A percentile compares a stretch with the other conserved stretches of the same genome.
Evolutionary conservation across 2,113 vertebrate species (phyloP).

Genomic region (Embiotoca jacksoni): DNA sequence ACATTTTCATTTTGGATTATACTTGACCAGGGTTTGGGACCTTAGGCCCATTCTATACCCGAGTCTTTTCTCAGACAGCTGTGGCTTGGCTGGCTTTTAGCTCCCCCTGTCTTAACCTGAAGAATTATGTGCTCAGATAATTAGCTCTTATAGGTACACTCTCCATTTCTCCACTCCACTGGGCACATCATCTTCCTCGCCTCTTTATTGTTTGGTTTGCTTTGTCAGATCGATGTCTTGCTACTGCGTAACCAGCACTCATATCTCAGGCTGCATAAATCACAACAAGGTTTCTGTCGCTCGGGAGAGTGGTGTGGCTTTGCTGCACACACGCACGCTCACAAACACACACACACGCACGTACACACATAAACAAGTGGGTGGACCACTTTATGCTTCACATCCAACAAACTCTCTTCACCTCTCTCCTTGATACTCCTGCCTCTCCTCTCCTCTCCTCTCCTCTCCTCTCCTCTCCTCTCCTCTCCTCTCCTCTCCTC

Average conservation of each 20-base stretch:
- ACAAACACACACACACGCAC: slow-evolving; percentile 38
- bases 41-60: slow-evolving; percentile 51
- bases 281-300: slow-evolving; percentile 87
- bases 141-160: slow-evolving; percentile 88
- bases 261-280: slow-evolving; percentile 86
- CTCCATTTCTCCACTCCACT: slow-evolving; percentile 87
- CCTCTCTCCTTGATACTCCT: slow-evolving; percentile 50
- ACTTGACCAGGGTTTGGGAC: slow-evolving; percentile 63
- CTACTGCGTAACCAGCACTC: slow-evolving; percentile 87
- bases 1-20: slow-evolving; percentile 56
- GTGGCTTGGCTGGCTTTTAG: slow-evolving; percentile 74
- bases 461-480: slow-evolving; percentile 34
- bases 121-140: slow-evolving; percentile 87
- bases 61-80: slow-evolving; percentile 69
- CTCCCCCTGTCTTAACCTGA: slow-evolving; percentile 85
- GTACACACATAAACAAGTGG: slow-evolving; percentile 69
- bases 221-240: slow-evolving; percentile 89
- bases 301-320: slow-evolving; percentile 76
- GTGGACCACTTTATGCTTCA: slow-evolving; percentile 70
- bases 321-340: slow-evolving; percentile 61
- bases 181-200: slow-evolving; percentile 87
- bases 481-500: slow-evolving; percentile 32
- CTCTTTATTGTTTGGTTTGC: slow-evolving; percentile 89
- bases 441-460: slow-evolving; percentile 25
- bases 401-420: slow-evolving; percentile 67